Conservation (phyloP, 2,113 vertebrate species). For the Manacus vitellinus region DNA sequence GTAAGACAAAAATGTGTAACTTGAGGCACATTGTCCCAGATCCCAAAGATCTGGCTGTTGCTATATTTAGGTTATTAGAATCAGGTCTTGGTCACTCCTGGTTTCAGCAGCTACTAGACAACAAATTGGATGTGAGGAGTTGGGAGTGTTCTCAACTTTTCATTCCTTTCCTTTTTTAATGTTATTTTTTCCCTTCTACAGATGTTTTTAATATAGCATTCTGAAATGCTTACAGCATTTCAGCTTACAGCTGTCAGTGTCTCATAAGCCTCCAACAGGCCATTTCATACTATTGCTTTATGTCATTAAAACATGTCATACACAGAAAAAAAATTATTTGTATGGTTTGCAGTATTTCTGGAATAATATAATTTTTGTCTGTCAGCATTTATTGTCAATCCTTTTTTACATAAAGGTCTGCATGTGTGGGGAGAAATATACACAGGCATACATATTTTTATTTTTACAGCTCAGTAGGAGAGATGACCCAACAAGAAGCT, state of each 20-base stretch:
- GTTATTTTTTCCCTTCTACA: not conserved
- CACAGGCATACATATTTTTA: not conserved
- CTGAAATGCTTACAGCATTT: constrained; percentile 8
- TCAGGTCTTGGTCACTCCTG: not conserved
- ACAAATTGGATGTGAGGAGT: not conserved
- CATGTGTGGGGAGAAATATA: not conserved
- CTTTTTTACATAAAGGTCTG: not conserved
- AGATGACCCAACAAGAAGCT: not conserved
- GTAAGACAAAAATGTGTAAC: not conserved
- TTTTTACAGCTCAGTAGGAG: not conserved
- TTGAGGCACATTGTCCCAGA: not conserved
- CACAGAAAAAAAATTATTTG: not conserved
- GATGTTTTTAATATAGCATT: constrained; percentile 37
- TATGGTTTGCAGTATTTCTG: not conserved
- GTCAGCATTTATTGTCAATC: not conserved
- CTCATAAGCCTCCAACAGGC: not conserved
- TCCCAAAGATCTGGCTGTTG: not conserved
- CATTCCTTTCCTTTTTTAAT: not conserved
- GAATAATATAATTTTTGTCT: not conserved
- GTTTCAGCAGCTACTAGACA: not conserved
- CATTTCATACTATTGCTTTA: not conserved
- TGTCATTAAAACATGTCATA: not conserved
- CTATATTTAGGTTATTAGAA: not conserved
- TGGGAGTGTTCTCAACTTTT: not conserved
- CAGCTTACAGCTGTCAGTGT: not conserved